Conservation (phyloP, 2,888 invertebrate species). For the Trissoscelio sp. region DNA sequence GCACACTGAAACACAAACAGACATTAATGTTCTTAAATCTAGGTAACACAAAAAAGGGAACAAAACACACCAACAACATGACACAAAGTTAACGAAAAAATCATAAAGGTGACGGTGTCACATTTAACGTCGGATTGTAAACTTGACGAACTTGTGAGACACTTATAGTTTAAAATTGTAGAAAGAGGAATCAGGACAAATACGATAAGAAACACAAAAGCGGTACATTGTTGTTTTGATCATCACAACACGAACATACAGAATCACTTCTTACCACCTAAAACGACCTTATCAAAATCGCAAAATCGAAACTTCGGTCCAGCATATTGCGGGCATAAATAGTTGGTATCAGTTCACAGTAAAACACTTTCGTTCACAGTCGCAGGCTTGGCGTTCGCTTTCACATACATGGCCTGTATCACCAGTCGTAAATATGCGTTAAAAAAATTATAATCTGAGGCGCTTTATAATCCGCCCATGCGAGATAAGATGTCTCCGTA, state of each 20-base stretch:
- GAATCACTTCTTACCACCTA: conserved; percentile 51
- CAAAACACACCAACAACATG: conserved; percentile 32
- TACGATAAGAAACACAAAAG: conserved; percentile 24
- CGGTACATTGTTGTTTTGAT: conserved; percentile 4
- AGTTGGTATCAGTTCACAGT: conserved; percentile 43
- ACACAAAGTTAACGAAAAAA: conserved; percentile 26
- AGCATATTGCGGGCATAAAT: conserved; percentile 8
- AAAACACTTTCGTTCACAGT: conserved; percentile 55
- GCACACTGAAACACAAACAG: conserved; percentile 58
- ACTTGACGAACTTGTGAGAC: conserved; percentile 34
- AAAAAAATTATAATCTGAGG: conserved; percentile 76
- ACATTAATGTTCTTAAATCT: conserved; percentile 45
- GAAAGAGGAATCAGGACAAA: background rate
- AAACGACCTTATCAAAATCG: conserved; percentile 9
- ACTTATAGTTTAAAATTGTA: background rate
- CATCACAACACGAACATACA: conserved; percentile 53
- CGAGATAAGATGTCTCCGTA: conserved; percentile 77
- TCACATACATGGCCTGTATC: conserved; percentile 37
- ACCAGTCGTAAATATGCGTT: conserved; percentile 56
- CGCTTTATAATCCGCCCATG: conserved; percentile 79
- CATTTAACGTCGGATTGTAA: conserved; percentile 11
- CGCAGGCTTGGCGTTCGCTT: conserved; percentile 7
- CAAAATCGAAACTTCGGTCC: conserved; percentile 15
- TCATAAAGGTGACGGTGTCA: conserved; percentile 35
- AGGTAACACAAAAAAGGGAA: background rate